phyloP scores from a whole-genome alignment of 2,113 vertebrate species.

The Meriones unguiculatus region DNA sequence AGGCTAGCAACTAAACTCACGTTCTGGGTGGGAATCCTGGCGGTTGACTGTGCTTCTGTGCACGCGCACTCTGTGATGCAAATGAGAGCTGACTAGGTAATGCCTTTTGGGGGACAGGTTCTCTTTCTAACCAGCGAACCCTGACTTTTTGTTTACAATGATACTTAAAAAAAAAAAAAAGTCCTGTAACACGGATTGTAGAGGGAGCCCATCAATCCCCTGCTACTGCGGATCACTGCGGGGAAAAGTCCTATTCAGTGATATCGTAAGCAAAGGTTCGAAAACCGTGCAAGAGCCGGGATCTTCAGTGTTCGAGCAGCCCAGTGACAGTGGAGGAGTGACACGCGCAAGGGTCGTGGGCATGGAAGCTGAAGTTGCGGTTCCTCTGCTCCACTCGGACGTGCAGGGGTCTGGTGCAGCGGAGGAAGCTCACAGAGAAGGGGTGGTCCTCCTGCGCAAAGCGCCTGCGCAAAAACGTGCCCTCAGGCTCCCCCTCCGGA shows the following conservation, averaged over 20 bases:
- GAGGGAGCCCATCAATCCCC: constrained; percentile 96
- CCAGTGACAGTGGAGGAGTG: constrained; percentile 99
- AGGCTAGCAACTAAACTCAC: constrained; percentile 84
- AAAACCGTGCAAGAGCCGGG: constrained; percentile 99
- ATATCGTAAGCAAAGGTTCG: constrained; percentile 97
- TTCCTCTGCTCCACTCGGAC: constrained; percentile 99
- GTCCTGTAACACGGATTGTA: constrained; percentile 96
- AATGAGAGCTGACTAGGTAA: constrained; percentile 44
- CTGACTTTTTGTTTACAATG: constrained; percentile 99
- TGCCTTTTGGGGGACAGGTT: constrained; percentile 87
- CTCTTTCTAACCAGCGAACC: constrained; percentile 98
- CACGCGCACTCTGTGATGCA: constrained; percentile 83
- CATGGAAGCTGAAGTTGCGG: constrained; percentile 99
- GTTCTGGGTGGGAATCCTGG: constrained; percentile 86
- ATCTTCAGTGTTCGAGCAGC: constrained; percentile 98
- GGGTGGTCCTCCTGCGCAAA: constrained; percentile 99
- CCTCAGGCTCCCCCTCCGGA: constrained; percentile 97
- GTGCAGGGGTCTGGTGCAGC: constrained; percentile 97
- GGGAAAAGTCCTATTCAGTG: constrained; percentile 98
- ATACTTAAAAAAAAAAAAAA: constrained; percentile 92
- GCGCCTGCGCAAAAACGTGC: constrained; percentile 98
- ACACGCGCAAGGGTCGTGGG: constrained; percentile 98
- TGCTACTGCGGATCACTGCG: constrained; percentile 96
- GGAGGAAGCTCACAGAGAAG: constrained; percentile 99
- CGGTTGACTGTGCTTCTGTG: constrained; percentile 86